A percentile compares a stretch with the other conserved stretches of the same genome.
phyloP scores from a whole-genome alignment of 1,140 invertebrate species.

The Temnothorax curvispinosus region DNA sequence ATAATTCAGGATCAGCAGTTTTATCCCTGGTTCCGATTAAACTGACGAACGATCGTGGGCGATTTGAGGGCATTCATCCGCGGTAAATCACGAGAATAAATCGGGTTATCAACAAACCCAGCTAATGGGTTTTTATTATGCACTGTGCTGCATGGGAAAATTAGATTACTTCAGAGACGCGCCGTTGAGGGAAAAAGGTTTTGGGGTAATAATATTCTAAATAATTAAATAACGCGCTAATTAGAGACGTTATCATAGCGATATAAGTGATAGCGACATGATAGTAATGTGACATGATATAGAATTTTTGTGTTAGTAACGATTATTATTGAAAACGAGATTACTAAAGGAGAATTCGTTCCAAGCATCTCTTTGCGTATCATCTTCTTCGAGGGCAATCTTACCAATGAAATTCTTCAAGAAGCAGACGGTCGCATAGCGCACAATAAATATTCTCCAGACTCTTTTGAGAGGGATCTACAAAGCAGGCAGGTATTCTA shows the following conservation, averaged over 20 bases:
- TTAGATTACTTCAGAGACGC: slow-evolving; percentile 28
- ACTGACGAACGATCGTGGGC: slow-evolving; percentile 36
- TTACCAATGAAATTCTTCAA: slow-evolving; percentile 58
- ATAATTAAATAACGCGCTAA: slow-evolving; percentile 26
- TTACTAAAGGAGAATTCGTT: slow-evolving; percentile 8
- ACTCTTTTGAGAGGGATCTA: slow-evolving; percentile 31
- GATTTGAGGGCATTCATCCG: slow-evolving; percentile 34
- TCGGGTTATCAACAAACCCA: slow-evolving; percentile 43
- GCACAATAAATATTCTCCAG: slow-evolving; percentile 68
- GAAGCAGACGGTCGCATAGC: slow-evolving; percentile 57
- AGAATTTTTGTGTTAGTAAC: not conserved
- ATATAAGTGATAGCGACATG: not conserved
- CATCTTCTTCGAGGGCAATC: slow-evolving; percentile 21
- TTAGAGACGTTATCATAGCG: not conserved
- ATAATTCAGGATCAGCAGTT: slow-evolving; percentile 66
- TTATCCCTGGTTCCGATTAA: slow-evolving; percentile 55
- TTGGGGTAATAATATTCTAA: slow-evolving; percentile 1
- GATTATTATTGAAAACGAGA: slow-evolving; percentile 15
- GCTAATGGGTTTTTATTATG: slow-evolving; percentile 50
- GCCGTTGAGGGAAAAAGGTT: slow-evolving; percentile 23
- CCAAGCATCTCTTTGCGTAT: slow-evolving; percentile 18
- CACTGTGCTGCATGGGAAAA: slow-evolving; percentile 8
- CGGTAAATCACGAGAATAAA: slow-evolving; percentile 33
- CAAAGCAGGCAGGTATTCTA: slow-evolving; percentile 17
- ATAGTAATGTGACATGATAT: not conserved